phyloP scores from a whole-genome alignment of 2,113 vertebrate genomes.

The Neoarius graeffei region DNA sequence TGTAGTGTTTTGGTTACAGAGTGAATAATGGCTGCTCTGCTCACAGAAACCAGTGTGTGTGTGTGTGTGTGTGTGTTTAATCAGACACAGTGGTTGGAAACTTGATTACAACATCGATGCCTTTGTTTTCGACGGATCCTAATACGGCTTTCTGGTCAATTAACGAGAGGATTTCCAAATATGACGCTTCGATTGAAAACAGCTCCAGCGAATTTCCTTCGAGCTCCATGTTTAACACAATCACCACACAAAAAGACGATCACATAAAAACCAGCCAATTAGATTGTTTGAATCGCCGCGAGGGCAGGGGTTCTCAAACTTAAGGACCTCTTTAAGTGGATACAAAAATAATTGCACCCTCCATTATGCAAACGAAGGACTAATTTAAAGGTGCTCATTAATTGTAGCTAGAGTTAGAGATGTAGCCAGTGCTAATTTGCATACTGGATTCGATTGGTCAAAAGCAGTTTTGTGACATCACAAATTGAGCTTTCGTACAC shows the following conservation, averaged over 20 bases:
- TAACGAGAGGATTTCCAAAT: neutral
- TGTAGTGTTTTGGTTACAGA: neutral
- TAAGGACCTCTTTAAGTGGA: neutral
- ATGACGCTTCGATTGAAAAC: slow-evolving; percentile 5
- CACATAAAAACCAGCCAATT: neutral
- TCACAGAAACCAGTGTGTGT: slow-evolving; percentile 15
- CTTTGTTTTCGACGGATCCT: neutral
- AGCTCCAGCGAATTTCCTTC: neutral
- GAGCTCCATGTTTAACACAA: neutral
- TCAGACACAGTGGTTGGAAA: slow-evolving; percentile 23
- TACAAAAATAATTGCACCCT: neutral
- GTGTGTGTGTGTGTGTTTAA: neutral
- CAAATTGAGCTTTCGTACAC: neutral
- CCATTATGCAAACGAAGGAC: neutral
- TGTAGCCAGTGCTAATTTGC: neutral
- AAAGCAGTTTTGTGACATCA: neutral
- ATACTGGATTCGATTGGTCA: neutral
- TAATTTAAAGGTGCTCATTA: neutral
- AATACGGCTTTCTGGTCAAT: neutral
- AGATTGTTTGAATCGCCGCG: no score
- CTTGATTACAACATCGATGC: neutral
- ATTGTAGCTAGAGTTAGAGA: neutral
- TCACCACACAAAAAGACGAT: neutral
- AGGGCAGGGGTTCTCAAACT: neutral
- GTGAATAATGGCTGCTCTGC: neutral